These are phyloP conservation scores for Orientallactaga sibirica DNA, from an alignment of 2,797 vertebrate genomes.

Conservation along the genomic window DNA sequence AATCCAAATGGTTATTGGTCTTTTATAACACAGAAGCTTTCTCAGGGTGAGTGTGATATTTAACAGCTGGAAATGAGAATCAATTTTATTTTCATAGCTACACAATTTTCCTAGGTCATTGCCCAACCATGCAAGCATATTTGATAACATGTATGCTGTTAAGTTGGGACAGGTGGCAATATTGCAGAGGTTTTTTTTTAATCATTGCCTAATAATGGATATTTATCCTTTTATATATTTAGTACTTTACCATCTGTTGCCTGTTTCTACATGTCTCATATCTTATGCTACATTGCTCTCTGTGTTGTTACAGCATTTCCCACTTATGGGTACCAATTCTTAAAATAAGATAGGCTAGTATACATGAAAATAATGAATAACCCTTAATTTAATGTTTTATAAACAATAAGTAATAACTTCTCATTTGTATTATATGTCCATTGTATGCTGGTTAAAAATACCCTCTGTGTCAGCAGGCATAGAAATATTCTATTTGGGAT, in stretches of 20 bases:
- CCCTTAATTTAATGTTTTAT: neutral
- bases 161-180: neutral
- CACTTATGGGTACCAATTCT: neutral
- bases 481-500: neutral
- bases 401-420: neutral
- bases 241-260: neutral
- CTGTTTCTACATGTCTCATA: neutral
- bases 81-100: conserved; percentile 35
- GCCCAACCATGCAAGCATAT: neutral
- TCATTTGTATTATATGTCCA: neutral
- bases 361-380: neutral
- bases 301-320: neutral
- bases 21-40: neutral
- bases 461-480: neutral
- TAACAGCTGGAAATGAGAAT: conserved; percentile 21
- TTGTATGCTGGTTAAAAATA: neutral
- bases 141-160: neutral
- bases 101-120: neutral
- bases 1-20: neutral
- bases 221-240: neutral
- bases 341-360: neutral
- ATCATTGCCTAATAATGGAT: neutral
- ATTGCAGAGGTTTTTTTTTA: neutral
- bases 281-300: conserved; percentile 10
- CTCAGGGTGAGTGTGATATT: conserved; percentile 37